Evolutionary conservation across 2,797 vertebrate genomes (phyloP).

Genomic region (Rhadinocentrus ornatus): DNA sequence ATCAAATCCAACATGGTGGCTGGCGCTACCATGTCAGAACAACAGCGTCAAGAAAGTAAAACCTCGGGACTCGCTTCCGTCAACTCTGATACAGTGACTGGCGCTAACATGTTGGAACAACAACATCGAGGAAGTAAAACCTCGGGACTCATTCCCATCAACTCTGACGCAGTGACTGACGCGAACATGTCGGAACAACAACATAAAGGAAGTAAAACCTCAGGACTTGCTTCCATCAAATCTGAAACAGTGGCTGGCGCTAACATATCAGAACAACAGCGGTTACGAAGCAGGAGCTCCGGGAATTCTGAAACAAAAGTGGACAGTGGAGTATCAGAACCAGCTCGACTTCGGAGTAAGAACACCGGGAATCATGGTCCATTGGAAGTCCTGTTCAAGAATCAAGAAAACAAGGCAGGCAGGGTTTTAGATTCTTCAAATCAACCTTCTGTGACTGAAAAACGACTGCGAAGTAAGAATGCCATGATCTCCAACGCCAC

Average conservation of each 20-base stretch:
- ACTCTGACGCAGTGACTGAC: not conserved
- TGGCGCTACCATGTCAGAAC: not conserved
- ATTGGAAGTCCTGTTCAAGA: not conserved
- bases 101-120: conserved; percentile 9
- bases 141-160: fast-evolving
- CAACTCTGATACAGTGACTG: conserved; percentile 5
- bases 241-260: not conserved
- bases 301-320: conserved; percentile 17
- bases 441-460: not conserved
- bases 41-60: conserved; percentile 13
- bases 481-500: not conserved
- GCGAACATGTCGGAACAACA: not conserved
- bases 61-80: not conserved
- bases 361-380: conserved; percentile 2
- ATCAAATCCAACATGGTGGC: not conserved
- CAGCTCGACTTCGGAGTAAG: conserved; percentile 8
- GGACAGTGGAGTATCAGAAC: not conserved
- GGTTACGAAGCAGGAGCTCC: conserved; percentile 7
- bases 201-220: not conserved
- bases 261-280: not conserved
- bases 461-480: conserved; percentile 26
- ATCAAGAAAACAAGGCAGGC: not conserved
- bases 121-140: not conserved
- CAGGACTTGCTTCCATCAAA: not conserved
- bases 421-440: not conserved